A percentile compares a stretch with the other conserved stretches of the same genome.
Evolutionary conservation across 2,797 vertebrate genomes (phyloP).

Genomic region (Enteromius viviparus): DNA sequence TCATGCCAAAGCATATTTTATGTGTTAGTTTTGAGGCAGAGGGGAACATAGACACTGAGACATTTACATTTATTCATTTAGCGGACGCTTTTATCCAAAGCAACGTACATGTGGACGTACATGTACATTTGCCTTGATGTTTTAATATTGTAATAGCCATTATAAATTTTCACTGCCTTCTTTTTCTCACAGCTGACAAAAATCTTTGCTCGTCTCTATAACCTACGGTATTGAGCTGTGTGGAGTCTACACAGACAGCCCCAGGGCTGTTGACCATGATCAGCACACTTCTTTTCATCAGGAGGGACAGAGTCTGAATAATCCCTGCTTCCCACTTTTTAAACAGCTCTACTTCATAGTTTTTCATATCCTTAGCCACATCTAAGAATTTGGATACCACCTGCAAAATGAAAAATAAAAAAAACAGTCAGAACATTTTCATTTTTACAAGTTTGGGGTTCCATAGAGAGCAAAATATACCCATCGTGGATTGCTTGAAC

Average conservation of each 20-base stretch:
- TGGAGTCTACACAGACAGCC: slow-evolving; percentile 43
- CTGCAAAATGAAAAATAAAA: slow-evolving; percentile 67
- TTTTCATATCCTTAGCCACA: slow-evolving; percentile 77
- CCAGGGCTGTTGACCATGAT: slow-evolving; percentile 55
- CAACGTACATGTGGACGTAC: no score
- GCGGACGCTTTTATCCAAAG: no score
- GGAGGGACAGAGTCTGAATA: slow-evolving; percentile 70
- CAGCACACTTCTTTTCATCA: slow-evolving; percentile 84
- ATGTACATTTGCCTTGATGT: no score
- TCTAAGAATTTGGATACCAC: slow-evolving; percentile 82
- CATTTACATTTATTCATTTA: no score
- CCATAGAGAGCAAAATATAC: neutral
- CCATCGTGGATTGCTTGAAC: neutral
- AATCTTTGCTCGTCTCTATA: neutral
- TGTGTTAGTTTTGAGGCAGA: neutral
- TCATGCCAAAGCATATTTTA: neutral
- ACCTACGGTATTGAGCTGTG: slow-evolving; percentile 63
- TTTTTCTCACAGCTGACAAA: slow-evolving; percentile 5
- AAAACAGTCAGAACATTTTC: neutral
- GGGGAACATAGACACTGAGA: neutral
- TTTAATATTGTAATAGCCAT: neutral
- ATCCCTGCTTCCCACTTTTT: slow-evolving; percentile 76
- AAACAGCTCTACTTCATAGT: slow-evolving; percentile 81
- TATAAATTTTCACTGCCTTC: neutral
- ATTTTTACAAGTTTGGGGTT: neutral